Conservation (phyloP, 2,797 vertebrate genomes). For the Cossypha heuglini region DNA sequence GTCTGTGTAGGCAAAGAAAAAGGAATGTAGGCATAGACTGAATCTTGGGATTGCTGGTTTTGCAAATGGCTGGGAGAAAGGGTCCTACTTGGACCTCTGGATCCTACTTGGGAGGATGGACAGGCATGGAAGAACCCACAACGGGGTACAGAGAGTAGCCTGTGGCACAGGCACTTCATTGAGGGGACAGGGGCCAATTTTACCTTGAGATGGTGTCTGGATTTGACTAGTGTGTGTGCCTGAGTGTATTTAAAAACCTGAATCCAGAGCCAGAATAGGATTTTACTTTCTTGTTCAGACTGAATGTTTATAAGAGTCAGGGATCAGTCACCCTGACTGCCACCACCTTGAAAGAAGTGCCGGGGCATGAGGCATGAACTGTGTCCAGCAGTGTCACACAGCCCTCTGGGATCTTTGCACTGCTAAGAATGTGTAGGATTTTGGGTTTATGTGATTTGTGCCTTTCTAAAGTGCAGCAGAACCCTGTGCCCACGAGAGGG, state of each 20-base stretch:
- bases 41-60: neutral
- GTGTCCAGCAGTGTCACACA: neutral
- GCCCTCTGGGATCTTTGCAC: neutral
- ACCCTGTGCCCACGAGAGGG: slow-evolving; percentile 35
- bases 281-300: neutral
- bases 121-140: neutral
- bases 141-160: neutral
- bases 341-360: neutral
- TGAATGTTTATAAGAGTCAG: neutral
- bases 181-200: neutral
- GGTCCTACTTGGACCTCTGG: neutral
- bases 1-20: neutral
- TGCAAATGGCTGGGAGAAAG: neutral
- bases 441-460: neutral
- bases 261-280: neutral
- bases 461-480: neutral
- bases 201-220: neutral
- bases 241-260: neutral
- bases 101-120: neutral
- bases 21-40: neutral
- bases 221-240: neutral
- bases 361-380: neutral
- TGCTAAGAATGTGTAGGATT: neutral
- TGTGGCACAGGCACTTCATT: neutral
- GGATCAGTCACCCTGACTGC: neutral